Evolutionary conservation across 2,888 invertebrate species (phyloP), one percentile per base, ranked within the genome.

Genomic region (Atherix ibis): DNA sequence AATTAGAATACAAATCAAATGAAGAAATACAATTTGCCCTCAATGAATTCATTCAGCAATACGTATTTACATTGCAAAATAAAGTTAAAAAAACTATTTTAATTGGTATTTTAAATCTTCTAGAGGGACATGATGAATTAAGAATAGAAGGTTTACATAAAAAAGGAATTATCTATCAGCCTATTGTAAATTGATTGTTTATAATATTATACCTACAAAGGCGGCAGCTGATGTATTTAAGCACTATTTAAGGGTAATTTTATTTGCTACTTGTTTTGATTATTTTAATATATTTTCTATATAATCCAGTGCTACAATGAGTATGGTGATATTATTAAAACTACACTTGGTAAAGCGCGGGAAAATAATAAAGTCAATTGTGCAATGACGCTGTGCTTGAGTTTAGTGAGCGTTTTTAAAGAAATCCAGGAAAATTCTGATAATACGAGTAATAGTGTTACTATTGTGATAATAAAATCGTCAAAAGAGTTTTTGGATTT

Each of bases 301-400:
- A n/a, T n/a, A n/a, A n/a, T n/a, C n/a, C 59, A 84, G 77, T 94
- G 88, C 58, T 94, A 94, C 64, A 91, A 92, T 57, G 94, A 97
- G 63, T 97, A 94, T 63, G 95, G 97, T 32, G 97, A 97, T 62
- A 95, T 97, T 33, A 82, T 98, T 45, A 99, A 99, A 65, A 83
- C 89, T 22, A 94, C 97, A 8, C 65, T 99, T 48, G 85, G 87
- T 48, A 97, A 97, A 64, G 89, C 94, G 9, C 72, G 97, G 45
- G 98, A 99, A 66, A 91, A 95, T 48, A 94, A 94, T 66, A 95
- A 94, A 64, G 80, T 91, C 26, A 84, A 82, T 56, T 95, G 94
- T 62, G 91, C 97, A 5, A 71, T 91, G 44, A 94, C 92, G 3
- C 84, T 98, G 75, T 79, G 88, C 44, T 68, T 87, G 35, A 89